Conservation (phyloP, 2,113 vertebrate species). For the Athene cunicularia region DNA sequence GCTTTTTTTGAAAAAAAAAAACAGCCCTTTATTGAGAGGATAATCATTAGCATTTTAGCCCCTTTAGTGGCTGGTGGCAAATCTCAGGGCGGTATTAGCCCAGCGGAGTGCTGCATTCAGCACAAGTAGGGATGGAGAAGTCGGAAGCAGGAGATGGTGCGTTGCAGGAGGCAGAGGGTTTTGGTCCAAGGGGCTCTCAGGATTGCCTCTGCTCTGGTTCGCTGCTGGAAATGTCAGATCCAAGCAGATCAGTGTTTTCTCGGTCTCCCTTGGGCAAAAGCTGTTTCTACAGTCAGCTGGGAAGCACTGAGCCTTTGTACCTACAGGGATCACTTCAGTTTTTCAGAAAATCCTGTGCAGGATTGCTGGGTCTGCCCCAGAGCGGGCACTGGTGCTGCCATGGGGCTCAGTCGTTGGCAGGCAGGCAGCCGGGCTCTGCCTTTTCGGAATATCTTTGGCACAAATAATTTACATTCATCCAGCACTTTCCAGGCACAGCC, state of each 20-base stretch:
- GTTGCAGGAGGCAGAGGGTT: not conserved
- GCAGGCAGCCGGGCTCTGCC: not conserved
- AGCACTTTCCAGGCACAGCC: not conserved
- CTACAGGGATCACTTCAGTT: not conserved
- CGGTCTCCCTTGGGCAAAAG: not conserved
- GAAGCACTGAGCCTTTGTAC: not conserved
- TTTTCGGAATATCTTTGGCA: not conserved
- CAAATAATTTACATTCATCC: not conserved
- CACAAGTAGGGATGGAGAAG: not conserved
- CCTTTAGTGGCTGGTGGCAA: not conserved
- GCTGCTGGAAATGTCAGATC: not conserved
- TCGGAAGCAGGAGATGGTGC: not conserved
- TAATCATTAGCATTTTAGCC: not conserved
- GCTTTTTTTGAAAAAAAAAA: not conserved
- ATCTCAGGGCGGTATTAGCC: not conserved
- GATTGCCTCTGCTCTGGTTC: not conserved
- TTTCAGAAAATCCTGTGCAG: not conserved
- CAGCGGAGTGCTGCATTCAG: fast-evolving
- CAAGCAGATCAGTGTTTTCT: not conserved
- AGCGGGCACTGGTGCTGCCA: not conserved
- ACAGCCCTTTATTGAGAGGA: not conserved
- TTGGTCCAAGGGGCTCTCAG: not conserved
- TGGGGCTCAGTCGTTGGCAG: not conserved
- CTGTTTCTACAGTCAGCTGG: not conserved
- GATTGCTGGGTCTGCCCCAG: not conserved